phyloP scores from a whole-genome alignment of 2,797 vertebrate species.

The Onychomys leucogaster region DNA sequence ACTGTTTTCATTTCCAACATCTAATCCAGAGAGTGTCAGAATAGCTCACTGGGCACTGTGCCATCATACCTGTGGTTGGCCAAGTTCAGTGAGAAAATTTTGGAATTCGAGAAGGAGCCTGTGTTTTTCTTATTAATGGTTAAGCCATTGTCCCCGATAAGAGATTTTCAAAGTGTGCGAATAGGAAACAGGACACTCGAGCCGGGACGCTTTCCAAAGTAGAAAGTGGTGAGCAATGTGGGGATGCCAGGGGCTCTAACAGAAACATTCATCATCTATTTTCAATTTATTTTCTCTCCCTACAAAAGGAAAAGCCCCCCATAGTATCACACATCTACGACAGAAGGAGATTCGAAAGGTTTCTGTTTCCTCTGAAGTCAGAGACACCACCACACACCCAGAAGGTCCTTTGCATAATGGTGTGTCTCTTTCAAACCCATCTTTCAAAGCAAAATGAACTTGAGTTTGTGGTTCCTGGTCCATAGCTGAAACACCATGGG shows the following conservation, averaged over 20 bases:
- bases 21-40: constrained; percentile 25
- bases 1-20: constrained; percentile 55
- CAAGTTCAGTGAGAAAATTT: constrained; percentile 44
- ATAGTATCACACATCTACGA: neutral
- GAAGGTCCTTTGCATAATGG: neutral
- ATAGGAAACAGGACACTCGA: constrained; percentile 45
- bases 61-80: constrained; percentile 48
- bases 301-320: constrained; percentile 21
- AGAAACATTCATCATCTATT: constrained; percentile 37
- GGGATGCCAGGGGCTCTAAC: neutral
- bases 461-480: constrained; percentile 35
- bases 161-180: constrained; percentile 71
- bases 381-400: neutral
- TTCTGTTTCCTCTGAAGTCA: constrained; percentile 39
- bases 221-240: constrained; percentile 61
- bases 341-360: neutral
- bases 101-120: constrained; percentile 51
- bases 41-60: neutral
- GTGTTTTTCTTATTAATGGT: constrained; percentile 77
- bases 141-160: constrained; percentile 77
- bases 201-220: constrained; percentile 62
- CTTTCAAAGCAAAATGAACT: constrained; percentile 37
- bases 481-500: neutral
- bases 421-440: constrained; percentile 11
- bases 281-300: constrained; percentile 1